Evolutionary conservation across 1,140 invertebrate species (phyloP), one percentile per base, ranked within the genome.

Genomic region (Rhopalosiphum maidis): DNA sequence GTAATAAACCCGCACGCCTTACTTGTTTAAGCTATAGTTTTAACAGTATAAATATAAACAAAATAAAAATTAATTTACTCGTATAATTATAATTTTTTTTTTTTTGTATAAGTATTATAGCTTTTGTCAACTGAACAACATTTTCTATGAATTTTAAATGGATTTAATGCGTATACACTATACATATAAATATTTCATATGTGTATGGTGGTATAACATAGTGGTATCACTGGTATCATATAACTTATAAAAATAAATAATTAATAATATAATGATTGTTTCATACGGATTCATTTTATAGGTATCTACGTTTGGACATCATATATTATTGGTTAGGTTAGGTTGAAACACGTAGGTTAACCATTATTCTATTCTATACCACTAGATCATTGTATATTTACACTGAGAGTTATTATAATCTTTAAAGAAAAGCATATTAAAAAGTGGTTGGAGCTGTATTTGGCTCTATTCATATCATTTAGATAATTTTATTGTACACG

Each of bases 31-130:
- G 30, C 60, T n/a, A n/a, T 35, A 77, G n/a, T 0, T n/a, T 77
- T 77, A 77, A 23, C 5, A 77, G 30, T 77, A 77, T 35, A 77
- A 41, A 41, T 4, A 41, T 41, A 41, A 77, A 77, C 30, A 77
- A 77, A n/a, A n/a, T n/a, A 77, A 77, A 77, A 77, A 77, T 77
- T 77, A 18, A 77, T 77, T 35, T 77, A 6, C 60, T 77, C 60
- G n/a, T 77, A n/a, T 77, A n/a, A n/a, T 77, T 77, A 77, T n/a
- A 77, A 68, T 68, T 77, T 77, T n/a, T 23, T 68, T n/a, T 77
- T 68, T 30, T 60, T 7, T 51, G 18, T 18, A 21, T 30, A 15
- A 68, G 48, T 51, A 68, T 68, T 51, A 68, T 68, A 68, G 60
- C 60, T 77, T n/a, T 77, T 77, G 15, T 77, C 60, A 77, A 77